Percentiles rank a stretch among this genome's conserved stretches.
phyloP scores from a whole-genome alignment of 2,888 invertebrate genomes.

The Limnephilus auricula region DNA sequence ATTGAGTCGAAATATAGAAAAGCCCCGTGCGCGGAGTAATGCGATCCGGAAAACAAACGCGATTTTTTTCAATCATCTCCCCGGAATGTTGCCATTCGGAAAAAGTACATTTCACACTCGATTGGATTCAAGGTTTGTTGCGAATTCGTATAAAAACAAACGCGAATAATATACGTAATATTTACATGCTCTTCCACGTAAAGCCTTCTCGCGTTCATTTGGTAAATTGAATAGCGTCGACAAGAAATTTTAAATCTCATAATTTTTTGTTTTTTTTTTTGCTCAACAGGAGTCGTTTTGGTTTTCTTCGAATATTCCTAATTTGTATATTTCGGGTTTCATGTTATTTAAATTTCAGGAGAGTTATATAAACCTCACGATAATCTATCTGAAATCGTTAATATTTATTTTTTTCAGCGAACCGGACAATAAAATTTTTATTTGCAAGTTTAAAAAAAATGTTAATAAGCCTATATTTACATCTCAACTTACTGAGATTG shows the following conservation, averaged over 20 bases:
- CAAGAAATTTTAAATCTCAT: not conserved
- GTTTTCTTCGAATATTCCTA: too few relatives aligned
- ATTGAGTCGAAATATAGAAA: constrained; percentile 48
- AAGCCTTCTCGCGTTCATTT: not conserved
- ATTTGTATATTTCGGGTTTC: too few relatives aligned
- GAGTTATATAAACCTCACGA: too few relatives aligned
- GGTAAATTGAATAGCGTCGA: not conserved
- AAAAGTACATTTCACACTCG: constrained; percentile 54
- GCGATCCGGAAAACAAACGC: constrained; percentile 46
- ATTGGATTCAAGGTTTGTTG: constrained; percentile 34
- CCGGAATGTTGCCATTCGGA: constrained; percentile 25
- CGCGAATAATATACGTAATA: not conserved
- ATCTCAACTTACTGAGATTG: too few relatives aligned
- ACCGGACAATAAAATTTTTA: too few relatives aligned
- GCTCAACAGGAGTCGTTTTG: too few relatives aligned
- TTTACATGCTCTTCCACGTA: not conserved
- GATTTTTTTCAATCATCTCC: constrained; percentile 44
- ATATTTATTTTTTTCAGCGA: too few relatives aligned
- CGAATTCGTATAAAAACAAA: constrained; percentile 36
- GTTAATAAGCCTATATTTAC: too few relatives aligned
- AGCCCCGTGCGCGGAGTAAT: constrained; percentile 44
- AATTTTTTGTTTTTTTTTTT: too few relatives aligned
- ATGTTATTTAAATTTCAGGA: too few relatives aligned
- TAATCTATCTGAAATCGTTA: too few relatives aligned
- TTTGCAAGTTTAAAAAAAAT: too few relatives aligned